phyloP scores from a whole-genome alignment of 37 sponge, comb jelly and placozoan genomes.

The Ephydatia muelleri region DNA sequence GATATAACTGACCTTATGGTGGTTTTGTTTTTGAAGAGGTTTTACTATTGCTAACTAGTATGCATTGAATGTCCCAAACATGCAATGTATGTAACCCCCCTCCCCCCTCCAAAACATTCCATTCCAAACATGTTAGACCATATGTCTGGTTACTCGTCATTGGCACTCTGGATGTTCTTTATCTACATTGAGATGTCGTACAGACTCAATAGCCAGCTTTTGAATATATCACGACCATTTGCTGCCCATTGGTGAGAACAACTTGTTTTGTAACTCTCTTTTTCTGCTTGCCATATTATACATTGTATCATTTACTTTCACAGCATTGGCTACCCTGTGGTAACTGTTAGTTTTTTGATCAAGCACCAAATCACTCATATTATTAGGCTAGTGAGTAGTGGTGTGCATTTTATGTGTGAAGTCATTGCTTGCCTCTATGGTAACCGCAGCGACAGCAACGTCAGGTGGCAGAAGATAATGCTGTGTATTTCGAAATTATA shows the following conservation, averaged over 20 bases:
- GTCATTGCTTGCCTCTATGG: background rate
- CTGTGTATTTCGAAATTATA: conserved; percentile 38
- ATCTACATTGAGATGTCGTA: conserved; percentile 55
- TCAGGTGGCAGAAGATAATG: conserved; percentile 54
- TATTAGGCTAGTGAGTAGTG: conserved; percentile 35
- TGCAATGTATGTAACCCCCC: background rate
- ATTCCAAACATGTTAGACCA: conserved; percentile 15
- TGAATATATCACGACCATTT: conserved; percentile 60
- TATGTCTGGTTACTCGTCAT: conserved; percentile 22
- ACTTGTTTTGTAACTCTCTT: too few relatives aligned
- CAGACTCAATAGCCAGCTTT: conserved; percentile 13
- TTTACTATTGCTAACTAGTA: too few relatives aligned
- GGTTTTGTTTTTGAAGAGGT: too few relatives aligned
- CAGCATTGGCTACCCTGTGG: conserved; percentile 73
- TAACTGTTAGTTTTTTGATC: conserved; percentile 67
- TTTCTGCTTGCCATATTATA: background rate
- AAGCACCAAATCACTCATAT: conserved; percentile 64
- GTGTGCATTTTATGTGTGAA: conserved; percentile 2
- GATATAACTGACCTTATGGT: too few relatives aligned
- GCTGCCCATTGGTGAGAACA: conserved; percentile 61
- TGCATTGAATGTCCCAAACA: background rate
- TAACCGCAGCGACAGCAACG: conserved; percentile 46
- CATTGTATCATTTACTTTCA: background rate
- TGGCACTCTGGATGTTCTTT: conserved; percentile 51
- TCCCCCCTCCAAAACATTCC: background rate